A percentile compares a stretch with the other conserved stretches of the same genome.
phyloP scores from a whole-genome alignment of 2,797 vertebrate species.

The Lithobates sylvaticus region DNA sequence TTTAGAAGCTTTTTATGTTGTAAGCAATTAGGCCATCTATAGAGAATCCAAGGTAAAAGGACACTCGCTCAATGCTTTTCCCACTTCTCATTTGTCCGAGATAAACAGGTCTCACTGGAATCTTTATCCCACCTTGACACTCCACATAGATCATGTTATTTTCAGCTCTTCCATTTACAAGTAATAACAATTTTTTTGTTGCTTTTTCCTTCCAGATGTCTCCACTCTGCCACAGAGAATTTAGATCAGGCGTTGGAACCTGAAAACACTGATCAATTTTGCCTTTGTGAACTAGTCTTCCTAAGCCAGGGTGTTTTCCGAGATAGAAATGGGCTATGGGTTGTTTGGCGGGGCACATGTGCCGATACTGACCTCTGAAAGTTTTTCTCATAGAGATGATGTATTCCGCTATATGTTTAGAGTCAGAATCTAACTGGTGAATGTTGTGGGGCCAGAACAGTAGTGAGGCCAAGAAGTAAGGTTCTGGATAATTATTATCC shows the following conservation, averaged over 20 bases:
- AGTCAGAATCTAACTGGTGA: constrained; percentile 69
- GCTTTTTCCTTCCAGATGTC: constrained; percentile 75
- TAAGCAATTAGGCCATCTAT: constrained; percentile 78
- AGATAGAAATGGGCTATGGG: constrained; percentile 77
- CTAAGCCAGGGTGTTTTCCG: constrained; percentile 67
- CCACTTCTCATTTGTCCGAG: constrained; percentile 73
- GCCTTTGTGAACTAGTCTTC: constrained; percentile 76
- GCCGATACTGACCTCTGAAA: constrained; percentile 65
- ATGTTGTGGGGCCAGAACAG: constrained; percentile 78
- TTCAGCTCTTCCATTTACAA: constrained; percentile 74
- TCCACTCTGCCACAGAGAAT: constrained; percentile 74
- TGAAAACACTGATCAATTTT: constrained; percentile 75
- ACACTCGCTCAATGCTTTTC: constrained; percentile 77
- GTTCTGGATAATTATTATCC: constrained; percentile 66
- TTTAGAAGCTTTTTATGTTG: constrained; percentile 69
- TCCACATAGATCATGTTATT: constrained; percentile 71
- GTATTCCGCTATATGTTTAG: constrained; percentile 71
- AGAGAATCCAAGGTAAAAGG: constrained; percentile 82
- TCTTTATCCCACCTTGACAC: constrained; percentile 70
- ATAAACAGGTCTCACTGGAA: constrained; percentile 71
- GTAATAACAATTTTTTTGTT: constrained; percentile 70
- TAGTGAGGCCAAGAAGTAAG: constrained; percentile 79
- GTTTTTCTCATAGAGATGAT: constrained; percentile 66
- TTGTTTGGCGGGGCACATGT: constrained; percentile 68
- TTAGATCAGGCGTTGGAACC: constrained; percentile 55